These are phyloP conservation scores for Athalia rosae DNA, from an alignment of 2,888 invertebrate genomes.

Conservation along the genomic window DNA sequence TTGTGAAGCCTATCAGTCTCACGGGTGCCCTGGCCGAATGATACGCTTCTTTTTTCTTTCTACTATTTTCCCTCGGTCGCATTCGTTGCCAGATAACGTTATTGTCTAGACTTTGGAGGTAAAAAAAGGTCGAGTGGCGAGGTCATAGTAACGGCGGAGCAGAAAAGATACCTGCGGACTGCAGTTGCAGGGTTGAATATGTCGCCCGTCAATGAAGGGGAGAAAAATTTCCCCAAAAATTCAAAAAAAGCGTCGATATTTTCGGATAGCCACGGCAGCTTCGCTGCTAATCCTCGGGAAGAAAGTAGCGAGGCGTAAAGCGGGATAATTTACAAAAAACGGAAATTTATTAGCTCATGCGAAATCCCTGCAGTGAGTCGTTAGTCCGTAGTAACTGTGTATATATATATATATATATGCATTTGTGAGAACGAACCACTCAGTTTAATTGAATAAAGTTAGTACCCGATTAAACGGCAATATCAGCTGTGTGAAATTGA, in stretches of 20 bases:
- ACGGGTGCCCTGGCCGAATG: conserved; percentile 1
- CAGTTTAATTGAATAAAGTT: conserved; percentile 28
- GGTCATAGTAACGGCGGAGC: background rate
- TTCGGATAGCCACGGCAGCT: too few species aligned
- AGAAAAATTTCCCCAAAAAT: too few species aligned
- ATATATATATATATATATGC: background rate
- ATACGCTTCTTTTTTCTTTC: background rate
- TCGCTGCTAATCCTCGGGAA: too few species aligned
- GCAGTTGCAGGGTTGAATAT: too few species aligned
- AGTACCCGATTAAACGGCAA: background rate
- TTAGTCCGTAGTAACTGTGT: conserved; percentile 4
- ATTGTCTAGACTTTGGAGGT: conserved; percentile 19
- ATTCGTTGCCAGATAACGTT: background rate
- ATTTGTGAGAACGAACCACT: conserved; percentile 25
- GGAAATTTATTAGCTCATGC: background rate
- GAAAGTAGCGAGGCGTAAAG: too few species aligned
- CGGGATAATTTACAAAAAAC: background rate
- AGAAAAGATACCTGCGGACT: too few species aligned
- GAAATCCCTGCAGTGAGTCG: background rate
- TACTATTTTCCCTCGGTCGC: conserved; percentile 1
- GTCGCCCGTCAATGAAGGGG: too few species aligned
- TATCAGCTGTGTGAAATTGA: conserved; percentile 8
- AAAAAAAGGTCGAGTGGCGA: background rate
- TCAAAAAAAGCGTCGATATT: too few species aligned
- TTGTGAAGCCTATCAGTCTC: conserved; percentile 38